Percentiles rank a stretch among this genome's conserved stretches.
These are phyloP conservation scores for Heterodera schachtii DNA, from an alignment of 1,140 invertebrate species.

Conservation along the genomic window DNA sequence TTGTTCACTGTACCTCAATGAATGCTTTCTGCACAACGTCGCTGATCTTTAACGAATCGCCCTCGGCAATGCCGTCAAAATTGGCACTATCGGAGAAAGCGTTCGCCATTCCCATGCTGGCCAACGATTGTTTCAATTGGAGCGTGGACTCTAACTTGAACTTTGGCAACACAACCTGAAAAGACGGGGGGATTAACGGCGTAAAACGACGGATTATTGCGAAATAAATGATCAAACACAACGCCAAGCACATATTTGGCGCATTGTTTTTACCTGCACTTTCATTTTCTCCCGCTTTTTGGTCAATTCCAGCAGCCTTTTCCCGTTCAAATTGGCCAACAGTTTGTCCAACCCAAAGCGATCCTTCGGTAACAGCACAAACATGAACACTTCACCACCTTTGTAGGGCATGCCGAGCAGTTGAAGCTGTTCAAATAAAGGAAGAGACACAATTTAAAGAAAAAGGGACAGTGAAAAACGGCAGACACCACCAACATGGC, in stretches of 20 bases:
- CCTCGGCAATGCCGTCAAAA: too few species aligned
- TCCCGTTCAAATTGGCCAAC: constrained; percentile 22
- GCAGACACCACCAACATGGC: background rate
- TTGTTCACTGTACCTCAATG: too few species aligned
- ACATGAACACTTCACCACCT: constrained; percentile 28
- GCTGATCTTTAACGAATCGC: too few species aligned
- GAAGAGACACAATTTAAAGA: too few species aligned
- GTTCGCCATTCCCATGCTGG: constrained; percentile 26
- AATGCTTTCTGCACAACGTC: too few species aligned
- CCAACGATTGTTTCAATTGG: constrained; percentile 10
- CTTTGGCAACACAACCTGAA: constrained; percentile 25
- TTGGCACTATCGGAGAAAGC: background rate
- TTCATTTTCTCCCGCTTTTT: background rate
- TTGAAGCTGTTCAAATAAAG: background rate
- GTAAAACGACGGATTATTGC: too few species aligned
- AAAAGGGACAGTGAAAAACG: background rate
- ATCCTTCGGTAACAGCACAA: constrained; percentile 35
- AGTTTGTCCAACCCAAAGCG: constrained; percentile 28
- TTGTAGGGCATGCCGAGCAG: constrained; percentile 32
- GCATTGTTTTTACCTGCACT: constrained; percentile 26
- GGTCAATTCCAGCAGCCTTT: constrained; percentile 20
- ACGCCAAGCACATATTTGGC: background rate
- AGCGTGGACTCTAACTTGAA: constrained; percentile 39
- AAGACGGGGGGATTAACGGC: background rate
- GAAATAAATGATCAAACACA: too few species aligned